Base-by-base conservation (phyloP, 2,888 invertebrate genomes). In the Acanthoscelides obtectus region DNA sequence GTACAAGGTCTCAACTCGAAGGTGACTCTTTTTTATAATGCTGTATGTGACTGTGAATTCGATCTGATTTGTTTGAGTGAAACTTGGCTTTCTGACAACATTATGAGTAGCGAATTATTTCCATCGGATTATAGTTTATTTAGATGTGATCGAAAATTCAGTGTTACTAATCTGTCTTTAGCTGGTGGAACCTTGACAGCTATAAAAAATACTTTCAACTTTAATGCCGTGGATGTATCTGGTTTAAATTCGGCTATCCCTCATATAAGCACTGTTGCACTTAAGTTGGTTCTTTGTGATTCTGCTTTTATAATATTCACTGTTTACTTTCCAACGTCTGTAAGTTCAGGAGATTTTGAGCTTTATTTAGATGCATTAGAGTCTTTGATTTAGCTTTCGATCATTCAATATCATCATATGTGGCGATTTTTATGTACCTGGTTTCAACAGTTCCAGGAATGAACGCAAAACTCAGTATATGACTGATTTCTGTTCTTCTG, bases 1-100 rank as follows among this genome's bases (percentile, higher is more conserved):
- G 69, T 66, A 1, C 65, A 65, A 0, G 69, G 69, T 17, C 69
- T 69, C 4, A 69, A 69, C n/a, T 17, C 69, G 0, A 69, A 69
- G 22, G 20, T 64, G 20, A n/a, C 3, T 6, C 2, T 1, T 20
- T 69, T 69, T 69, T 69, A 22, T 20, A 17, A n/a, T n/a, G 8
- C 69, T 12, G 25, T 65, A 17, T 21, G 65, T 69, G 19, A 64
- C 12, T 21, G 19, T 19, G 69, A 70, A 19, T 67, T 66, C 45
- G 67, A 70, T 22, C 63, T 70, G 0, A 22, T 70, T 45, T 45
- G 45, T 12, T 12, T 45, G 17, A 45, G 8, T 4, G 45, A 45
- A 45, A 45, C 45, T 12, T 45, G 45, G 45, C 45, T 45, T 12
- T 45, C 45, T 1, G 45, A 12, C 1, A 4, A 17, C 5, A 17